These are phyloP conservation scores for Pomacea canaliculata DNA, from an alignment of 2,888 invertebrate species.

Conservation along the genomic window DNA sequence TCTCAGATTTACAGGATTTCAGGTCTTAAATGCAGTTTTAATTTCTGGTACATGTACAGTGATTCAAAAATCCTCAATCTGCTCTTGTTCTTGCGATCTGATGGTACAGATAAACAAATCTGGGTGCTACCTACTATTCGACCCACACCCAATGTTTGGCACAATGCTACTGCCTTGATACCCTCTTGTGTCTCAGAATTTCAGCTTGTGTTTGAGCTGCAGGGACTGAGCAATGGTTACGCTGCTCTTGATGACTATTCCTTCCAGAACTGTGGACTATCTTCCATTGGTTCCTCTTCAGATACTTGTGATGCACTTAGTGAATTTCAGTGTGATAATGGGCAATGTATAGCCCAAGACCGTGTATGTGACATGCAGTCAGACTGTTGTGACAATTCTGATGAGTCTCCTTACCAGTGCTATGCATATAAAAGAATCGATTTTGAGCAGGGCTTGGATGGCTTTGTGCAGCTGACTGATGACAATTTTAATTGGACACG, in stretches of 20 bases:
- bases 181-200: slow-evolving; percentile 57
- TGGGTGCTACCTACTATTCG: slow-evolving; percentile 27
- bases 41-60: slow-evolving; percentile 56
- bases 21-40: slow-evolving; percentile 53
- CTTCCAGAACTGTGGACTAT: slow-evolving; percentile 59
- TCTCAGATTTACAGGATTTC: slow-evolving; percentile 69
- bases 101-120: slow-evolving; percentile 43
- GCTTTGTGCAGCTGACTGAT: slow-evolving; percentile 40
- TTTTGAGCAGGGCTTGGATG: slow-evolving; percentile 63
- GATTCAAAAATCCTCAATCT: slow-evolving; percentile 35
- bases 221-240: slow-evolving; percentile 29
- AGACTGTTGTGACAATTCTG: slow-evolving; percentile 35
- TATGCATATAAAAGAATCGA: slow-evolving; percentile 43
- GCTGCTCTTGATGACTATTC: slow-evolving; percentile 60
- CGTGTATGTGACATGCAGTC: slow-evolving; percentile 28
- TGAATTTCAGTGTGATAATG: slow-evolving; percentile 31
- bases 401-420: slow-evolving; percentile 37
- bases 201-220: slow-evolving; percentile 48
- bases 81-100: slow-evolving; percentile 47
- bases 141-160: slow-evolving; percentile 43
- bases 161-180: slow-evolving; percentile 41
- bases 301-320: slow-evolving; percentile 11
- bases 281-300: slow-evolving; percentile 15
- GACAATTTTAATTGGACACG: slow-evolving; percentile 59
- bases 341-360: slow-evolving; percentile 21